Evolutionary conservation across 1,140 invertebrate species (phyloP), one percentile per base, ranked within the genome.

Genomic region (Holotrichia oblita): DNA sequence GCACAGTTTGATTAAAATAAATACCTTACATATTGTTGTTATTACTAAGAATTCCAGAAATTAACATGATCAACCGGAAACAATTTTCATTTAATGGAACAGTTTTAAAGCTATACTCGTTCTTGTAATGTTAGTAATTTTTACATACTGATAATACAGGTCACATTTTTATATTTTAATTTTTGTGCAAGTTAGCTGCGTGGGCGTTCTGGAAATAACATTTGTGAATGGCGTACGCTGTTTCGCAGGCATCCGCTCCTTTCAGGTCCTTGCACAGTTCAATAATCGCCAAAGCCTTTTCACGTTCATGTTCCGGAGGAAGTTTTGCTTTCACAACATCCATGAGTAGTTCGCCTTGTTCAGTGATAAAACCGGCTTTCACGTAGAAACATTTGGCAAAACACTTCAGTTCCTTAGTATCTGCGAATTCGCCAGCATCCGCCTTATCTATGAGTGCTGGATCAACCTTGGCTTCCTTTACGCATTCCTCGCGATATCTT

Each of bases 191-290:
- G 61, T 69, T 69, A 2, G 61, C 61, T 14, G 61, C 61, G 61
- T 69, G 61, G 22, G 61, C 61, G 61, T 69, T 69, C 22, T 69
- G 61, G 75, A 76, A 76, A 27, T 76, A 76, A 74, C 77, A 78
- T 44, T 78, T 78, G 10, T 64, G 59, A 10, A 78, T 69, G 0
- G 42, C 24, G 69, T 85, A 89, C 2, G 87, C 86, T 0, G 86
- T 89, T 40, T 89, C 89, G 12, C 86, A 87, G 2, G 85, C 80
- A 73, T 87, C 84, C 41, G 84, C 87, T 76, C 89, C 89, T 75
- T 89, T 86, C 48, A 85, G 85, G 40, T 83, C 83, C 48, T 86
- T 87, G 77, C 88, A 89, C 77, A 86, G 84, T 17, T 88, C 86
- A 6, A 89, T 81, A 17, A 84, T 79, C 48, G 75, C 79, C 24